Percentiles rank a stretch among this genome's conserved stretches.
Evolutionary conservation across 1,140 invertebrate species (phyloP).

Genomic region (Geopemphigus sp.): DNA sequence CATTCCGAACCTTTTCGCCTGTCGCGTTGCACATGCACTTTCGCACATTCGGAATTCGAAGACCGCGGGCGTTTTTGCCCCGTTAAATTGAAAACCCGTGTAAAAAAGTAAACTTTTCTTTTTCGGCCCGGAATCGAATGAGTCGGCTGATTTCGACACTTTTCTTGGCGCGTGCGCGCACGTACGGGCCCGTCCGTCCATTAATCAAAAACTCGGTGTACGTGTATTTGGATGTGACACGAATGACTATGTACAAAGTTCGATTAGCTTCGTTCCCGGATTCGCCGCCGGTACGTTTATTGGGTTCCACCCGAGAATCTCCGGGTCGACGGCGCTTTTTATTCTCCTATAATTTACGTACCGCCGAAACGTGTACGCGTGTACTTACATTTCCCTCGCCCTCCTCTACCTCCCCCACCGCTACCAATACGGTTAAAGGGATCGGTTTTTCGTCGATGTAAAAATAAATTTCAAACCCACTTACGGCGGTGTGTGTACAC

Average conservation of each 20-base stretch:
- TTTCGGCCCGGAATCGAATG: neutral
- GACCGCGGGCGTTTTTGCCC: conserved; percentile 21
- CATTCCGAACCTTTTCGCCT: conserved; percentile 46
- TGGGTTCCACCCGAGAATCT: neutral
- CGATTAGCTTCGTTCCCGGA: conserved; percentile 15
- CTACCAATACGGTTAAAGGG: no score
- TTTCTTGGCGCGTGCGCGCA: conserved; percentile 14
- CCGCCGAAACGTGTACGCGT: neutral
- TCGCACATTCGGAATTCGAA: conserved; percentile 44
- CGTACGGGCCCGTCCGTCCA: conserved; percentile 3
- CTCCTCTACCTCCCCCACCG: no score
- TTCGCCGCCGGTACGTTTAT: conserved; percentile 10
- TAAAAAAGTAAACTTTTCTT: conserved; percentile 47
- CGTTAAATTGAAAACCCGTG: conserved; percentile 46
- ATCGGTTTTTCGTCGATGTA: no score
- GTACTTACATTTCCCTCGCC: no score
- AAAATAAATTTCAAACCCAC: no score
- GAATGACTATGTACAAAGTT: conserved; percentile 44
- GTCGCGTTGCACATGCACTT: conserved; percentile 44
- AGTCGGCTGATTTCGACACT: conserved; percentile 45
- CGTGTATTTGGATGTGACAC: conserved; percentile 35
- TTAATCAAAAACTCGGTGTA: conserved; percentile 41
- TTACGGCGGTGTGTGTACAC: no score
- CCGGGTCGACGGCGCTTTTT: neutral
- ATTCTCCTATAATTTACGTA: neutral